Conservation (phyloP, 2,113 vertebrate species). For the Odontesthes bonariensis region DNA sequence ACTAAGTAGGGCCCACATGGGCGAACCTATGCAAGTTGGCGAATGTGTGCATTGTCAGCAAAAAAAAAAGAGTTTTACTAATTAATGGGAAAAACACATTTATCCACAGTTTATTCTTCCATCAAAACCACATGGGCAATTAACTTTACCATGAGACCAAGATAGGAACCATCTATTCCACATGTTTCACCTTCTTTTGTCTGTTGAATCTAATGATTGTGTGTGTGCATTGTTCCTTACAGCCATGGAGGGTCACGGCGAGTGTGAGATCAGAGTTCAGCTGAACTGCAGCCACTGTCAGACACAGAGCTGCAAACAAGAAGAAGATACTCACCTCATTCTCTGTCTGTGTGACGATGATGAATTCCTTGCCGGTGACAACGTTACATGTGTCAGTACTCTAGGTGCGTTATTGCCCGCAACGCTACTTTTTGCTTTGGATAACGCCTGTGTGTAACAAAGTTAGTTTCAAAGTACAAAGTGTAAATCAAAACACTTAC, state of each 20-base stretch:
- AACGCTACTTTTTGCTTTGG: not conserved
- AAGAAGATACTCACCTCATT: slow-evolving; percentile 81
- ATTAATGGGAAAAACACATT: not conserved
- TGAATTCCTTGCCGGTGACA: slow-evolving; percentile 86
- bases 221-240: slow-evolving; percentile 12
- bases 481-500: not conserved
- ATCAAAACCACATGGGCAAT: not conserved
- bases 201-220: slow-evolving; percentile 5
- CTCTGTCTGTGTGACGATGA: slow-evolving; percentile 87
- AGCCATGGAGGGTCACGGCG: slow-evolving; percentile 91
- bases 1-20: not conserved
- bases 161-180: not conserved
- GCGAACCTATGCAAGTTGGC: not conserved
- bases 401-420: slow-evolving; percentile 29
- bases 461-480: not conserved
- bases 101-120: not conserved
- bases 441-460: not conserved
- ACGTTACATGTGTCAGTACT: slow-evolving; percentile 86
- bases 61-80: not conserved
- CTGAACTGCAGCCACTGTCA: slow-evolving; percentile 92
- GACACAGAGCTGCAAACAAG: slow-evolving; percentile 87
- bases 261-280: slow-evolving; percentile 89
- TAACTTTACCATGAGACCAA: too few species aligned
- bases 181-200: not conserved
- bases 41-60: not conserved